phyloP scores from a whole-genome alignment of 2,797 vertebrate species.

The Leucoraja ocellata region DNA sequence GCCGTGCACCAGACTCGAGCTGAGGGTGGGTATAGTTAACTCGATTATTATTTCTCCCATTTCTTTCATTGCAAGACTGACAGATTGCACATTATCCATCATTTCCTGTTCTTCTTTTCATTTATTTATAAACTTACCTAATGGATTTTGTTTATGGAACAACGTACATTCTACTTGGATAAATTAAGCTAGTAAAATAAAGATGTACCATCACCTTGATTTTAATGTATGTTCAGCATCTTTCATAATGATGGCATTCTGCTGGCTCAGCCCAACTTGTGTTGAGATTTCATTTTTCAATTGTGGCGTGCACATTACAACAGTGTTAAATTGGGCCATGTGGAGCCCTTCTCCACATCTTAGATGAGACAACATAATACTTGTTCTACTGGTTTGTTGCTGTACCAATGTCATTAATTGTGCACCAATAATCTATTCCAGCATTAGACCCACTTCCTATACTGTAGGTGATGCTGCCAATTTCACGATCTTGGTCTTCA shows the following conservation, averaged over 20 bases:
- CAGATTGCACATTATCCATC: not conserved
- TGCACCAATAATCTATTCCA: not conserved
- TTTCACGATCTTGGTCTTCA: not conserved
- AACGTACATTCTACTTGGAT: not conserved
- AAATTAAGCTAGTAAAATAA: constrained; percentile 2
- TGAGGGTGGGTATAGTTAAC: not conserved
- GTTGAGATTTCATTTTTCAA: not conserved
- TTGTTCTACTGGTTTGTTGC: not conserved
- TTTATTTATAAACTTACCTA: not conserved
- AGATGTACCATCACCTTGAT: not conserved
- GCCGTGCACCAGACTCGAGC: not conserved
- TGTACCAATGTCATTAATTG: not conserved
- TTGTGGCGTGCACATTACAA: not conserved
- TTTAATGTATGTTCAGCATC: not conserved
- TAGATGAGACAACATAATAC: too few relatives aligned
- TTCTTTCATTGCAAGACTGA: not conserved
- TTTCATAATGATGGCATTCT: not conserved
- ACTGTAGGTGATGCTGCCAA: not conserved
- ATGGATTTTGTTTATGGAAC: not conserved
- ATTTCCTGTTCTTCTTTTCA: not conserved
- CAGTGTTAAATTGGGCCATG: not conserved
- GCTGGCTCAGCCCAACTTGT: not conserved
- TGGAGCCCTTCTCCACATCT: too few relatives aligned
- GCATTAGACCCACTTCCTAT: not conserved
- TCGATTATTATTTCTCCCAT: not conserved